Evolutionary conservation across 2,888 invertebrate species (phyloP).

Genomic region (Cosmorhoe ocellata): DNA sequence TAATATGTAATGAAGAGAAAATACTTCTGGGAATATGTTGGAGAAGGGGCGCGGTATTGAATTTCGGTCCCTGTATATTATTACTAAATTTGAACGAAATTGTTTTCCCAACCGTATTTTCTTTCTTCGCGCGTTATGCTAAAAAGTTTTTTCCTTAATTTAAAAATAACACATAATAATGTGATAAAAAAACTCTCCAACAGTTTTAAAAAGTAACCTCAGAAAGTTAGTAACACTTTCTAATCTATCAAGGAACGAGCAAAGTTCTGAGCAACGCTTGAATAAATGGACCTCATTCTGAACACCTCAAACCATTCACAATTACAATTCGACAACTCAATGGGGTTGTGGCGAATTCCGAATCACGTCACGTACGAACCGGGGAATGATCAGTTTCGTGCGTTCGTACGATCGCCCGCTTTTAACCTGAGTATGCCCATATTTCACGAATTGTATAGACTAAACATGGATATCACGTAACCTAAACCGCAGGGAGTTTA

Average conservation of each 20-base stretch:
- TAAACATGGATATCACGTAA: slow-evolving; percentile 22
- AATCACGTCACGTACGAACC: slow-evolving; percentile 29
- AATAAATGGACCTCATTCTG: slow-evolving; percentile 28
- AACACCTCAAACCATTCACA: slow-evolving; percentile 29
- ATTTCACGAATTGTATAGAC: slow-evolving; percentile 26
- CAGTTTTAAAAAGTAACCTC: no score
- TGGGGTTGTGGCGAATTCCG: slow-evolving; percentile 16
- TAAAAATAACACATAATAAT: no score
- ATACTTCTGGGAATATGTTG: slow-evolving; percentile 5
- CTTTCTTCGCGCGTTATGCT: not conserved
- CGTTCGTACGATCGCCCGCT: slow-evolving; percentile 21
- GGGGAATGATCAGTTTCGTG: slow-evolving; percentile 10
- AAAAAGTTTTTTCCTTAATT: not conserved
- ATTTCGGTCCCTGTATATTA: slow-evolving; percentile 8
- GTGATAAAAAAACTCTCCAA: no score
- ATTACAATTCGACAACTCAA: slow-evolving; percentile 30
- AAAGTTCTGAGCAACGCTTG: slow-evolving; percentile 6
- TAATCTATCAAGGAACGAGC: no score
- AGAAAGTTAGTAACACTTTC: no score
- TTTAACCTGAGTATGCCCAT: slow-evolving; percentile 23
- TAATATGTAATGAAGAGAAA: slow-evolving; percentile 15
- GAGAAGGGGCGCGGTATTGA: slow-evolving; percentile 5
- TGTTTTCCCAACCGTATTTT: not conserved
- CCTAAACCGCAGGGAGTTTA: slow-evolving; percentile 3
- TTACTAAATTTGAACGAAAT: slow-evolving; percentile 7